Evolutionary conservation across 2,888 invertebrate species (phyloP).

Genomic region (Hirudinaria manillensis): DNA sequence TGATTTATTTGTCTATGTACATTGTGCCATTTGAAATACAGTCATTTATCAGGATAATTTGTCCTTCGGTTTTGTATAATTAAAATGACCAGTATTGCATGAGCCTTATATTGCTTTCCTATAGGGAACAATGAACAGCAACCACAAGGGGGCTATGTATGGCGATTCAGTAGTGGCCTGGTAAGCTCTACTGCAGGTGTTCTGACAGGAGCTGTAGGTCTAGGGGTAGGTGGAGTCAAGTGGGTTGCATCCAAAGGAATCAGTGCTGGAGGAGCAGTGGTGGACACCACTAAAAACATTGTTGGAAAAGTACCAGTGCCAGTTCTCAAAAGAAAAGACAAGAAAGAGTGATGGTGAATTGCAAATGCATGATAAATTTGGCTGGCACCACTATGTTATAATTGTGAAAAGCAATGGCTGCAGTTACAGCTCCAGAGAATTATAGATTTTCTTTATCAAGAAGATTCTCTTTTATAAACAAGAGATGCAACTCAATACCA

Average conservation of each 20-base stretch:
- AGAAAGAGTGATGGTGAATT: constrained; percentile 45
- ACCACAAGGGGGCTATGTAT: constrained; percentile 42
- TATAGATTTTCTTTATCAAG: too few species aligned
- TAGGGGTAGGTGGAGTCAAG: constrained; percentile 48
- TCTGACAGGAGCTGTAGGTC: constrained; percentile 41
- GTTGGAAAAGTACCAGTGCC: constrained; percentile 45
- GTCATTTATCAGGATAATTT: too few species aligned
- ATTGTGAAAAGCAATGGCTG: too few species aligned
- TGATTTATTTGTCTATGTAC: background rate
- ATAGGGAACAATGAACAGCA: background rate
- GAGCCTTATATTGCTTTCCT: too few species aligned
- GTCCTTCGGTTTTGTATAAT: too few species aligned
- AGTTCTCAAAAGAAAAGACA: constrained; percentile 45
- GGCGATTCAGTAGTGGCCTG: constrained; percentile 48
- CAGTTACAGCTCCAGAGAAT: too few species aligned
- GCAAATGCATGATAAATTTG: too few species aligned
- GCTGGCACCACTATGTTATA: too few species aligned
- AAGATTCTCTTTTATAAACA: too few species aligned
- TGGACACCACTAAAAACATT: constrained; percentile 37
- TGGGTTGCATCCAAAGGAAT: constrained; percentile 52
- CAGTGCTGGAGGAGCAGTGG: constrained; percentile 46
- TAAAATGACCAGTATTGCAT: too few species aligned
- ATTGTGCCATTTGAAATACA: too few species aligned
- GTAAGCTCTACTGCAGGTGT: constrained; percentile 44
- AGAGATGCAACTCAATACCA: too few species aligned